These are phyloP conservation scores for Andrena hattorfiana DNA, from an alignment of 2,888 invertebrate species.

Conservation along the genomic window DNA sequence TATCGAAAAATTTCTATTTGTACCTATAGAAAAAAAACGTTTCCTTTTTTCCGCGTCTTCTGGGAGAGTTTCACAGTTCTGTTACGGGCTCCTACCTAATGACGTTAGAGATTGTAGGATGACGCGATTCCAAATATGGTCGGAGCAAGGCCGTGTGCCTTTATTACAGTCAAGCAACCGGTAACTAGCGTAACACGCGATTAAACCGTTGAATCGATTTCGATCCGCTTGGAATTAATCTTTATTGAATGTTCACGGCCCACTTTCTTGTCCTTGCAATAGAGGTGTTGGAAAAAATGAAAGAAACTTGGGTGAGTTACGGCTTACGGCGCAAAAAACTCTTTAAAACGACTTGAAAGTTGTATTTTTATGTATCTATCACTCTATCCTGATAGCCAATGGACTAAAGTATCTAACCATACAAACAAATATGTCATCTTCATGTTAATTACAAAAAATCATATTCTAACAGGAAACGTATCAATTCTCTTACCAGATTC, in stretches of 20 bases:
- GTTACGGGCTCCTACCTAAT: constrained; percentile 57
- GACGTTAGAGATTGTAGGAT: constrained; percentile 86
- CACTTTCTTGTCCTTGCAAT: constrained; percentile 29
- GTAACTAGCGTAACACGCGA: constrained; percentile 66
- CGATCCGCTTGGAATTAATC: constrained; percentile 48
- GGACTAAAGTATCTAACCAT: too few relatives aligned
- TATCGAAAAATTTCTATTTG: background rate
- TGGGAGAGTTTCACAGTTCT: constrained; percentile 14
- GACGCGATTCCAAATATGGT: constrained; percentile 87
- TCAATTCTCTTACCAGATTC: too few relatives aligned
- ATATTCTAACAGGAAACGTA: too few relatives aligned
- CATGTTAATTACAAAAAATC: too few relatives aligned
- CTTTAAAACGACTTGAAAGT: too few relatives aligned
- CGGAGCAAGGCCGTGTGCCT: constrained; percentile 69
- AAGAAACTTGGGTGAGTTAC: background rate
- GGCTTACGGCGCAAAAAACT: too few relatives aligned
- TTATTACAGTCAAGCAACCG: constrained; percentile 57
- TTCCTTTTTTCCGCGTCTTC: constrained; percentile 4
- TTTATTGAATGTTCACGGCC: constrained; percentile 39
- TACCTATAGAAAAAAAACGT: too few relatives aligned
- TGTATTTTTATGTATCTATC: too few relatives aligned
- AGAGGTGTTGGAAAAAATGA: background rate
- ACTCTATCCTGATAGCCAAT: too few relatives aligned
- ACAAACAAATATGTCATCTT: too few relatives aligned
- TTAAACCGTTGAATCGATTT: constrained; percentile 44